Evolutionary conservation across 1,140 invertebrate genomes (phyloP), one percentile per base, ranked within the genome.

Genomic region (Formica exsecta): DNA sequence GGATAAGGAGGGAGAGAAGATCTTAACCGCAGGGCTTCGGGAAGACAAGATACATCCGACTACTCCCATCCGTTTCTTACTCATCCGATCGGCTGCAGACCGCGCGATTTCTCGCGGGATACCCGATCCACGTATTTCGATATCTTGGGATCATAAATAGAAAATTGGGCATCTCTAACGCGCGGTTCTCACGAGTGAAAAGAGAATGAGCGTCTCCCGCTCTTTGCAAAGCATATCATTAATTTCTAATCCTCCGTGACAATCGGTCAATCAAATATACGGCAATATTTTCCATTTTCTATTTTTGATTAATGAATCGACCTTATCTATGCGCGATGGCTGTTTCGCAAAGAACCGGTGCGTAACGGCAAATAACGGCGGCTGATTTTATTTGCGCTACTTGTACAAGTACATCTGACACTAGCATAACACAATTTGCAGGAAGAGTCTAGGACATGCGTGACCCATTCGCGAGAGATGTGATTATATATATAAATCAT

Each of bases 61-160:
- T 62, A 75, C 89, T 93, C 87, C 92, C 90, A 92, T 92, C 86
- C 86, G 87, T 86, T 93, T 93, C 91, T 92, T 88, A 87, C 88
- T 89, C 81, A 89, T 73, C 91, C 92, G 83, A 92, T 88, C 89
- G 85, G 91, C 90, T 93, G 87, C 81, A 80, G 85, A 89, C 76
- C 83, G 90, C 89, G 89, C 87, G 73, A 88, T 89, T 85, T 90
- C 66, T 89, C 86, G 74, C 81, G 54, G 73, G 88, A 91, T 87
- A 89, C 79, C 87, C 68, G 91, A 92, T 91, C 90, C 87, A 86
- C 85, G 89, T 92, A 92, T 92, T 89, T 88, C 85, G 86, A 92
- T 91, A 92, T 76, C 81, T 87, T 73, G 86, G 51, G 77, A 51
- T 16, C 89, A 65, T 74, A 90, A 92, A 92, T 91, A 87, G 85